Evolutionary conservation across 2,797 vertebrate genomes (phyloP), one percentile per base, ranked within the genome.

Genomic region (Platalea minor): DNA sequence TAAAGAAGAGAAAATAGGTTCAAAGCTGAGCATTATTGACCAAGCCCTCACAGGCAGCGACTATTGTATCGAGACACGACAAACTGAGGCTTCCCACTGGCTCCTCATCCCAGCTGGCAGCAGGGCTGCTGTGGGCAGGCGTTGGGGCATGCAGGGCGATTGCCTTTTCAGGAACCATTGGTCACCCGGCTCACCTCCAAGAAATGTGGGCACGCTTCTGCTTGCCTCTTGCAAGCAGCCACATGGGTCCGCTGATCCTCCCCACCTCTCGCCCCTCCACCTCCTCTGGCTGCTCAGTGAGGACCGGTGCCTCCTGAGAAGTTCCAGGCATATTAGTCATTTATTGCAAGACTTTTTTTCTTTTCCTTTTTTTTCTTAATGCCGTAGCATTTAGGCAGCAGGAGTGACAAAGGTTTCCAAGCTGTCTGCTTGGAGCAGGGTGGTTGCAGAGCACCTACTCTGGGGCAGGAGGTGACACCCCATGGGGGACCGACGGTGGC

Each of bases 381-480:
- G 45, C 18, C 3, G 1, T 83, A 79, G 41, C 59, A 37, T 69
- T 91, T 87, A 59, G 74, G 78, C 88, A 86, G 81, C 1, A 31
- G 94, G 89, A 96, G 29, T 19, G 74, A 96, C 88, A 94, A 95
- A 91, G 88, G 76, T 89, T 97, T 97, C 94, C 88, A 95, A 95
- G 92, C 78, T 14, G 48, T 92, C 92, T 89, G 20, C 95, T 91
- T 56, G 69, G 86, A 95, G 94, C 91, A 88, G 90, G 64, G 37
- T 93, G 80, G 81, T 92, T 85, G 93, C 31, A 61, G 56, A 64
- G 45, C 41, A 61, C 53, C 26, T 70, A 2, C 37, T 48, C 26
- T 9, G 51, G 60, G 80, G 17, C 12, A 19, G 80, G 63, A 85
- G 78, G 28, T 93, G 68, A 45, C 11, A 20, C 50, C 67, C 17